Evolutionary conservation across 1,140 invertebrate species (phyloP), one percentile per base, ranked within the genome.

Genomic region (Meloidogyne chitwoodi): DNA sequence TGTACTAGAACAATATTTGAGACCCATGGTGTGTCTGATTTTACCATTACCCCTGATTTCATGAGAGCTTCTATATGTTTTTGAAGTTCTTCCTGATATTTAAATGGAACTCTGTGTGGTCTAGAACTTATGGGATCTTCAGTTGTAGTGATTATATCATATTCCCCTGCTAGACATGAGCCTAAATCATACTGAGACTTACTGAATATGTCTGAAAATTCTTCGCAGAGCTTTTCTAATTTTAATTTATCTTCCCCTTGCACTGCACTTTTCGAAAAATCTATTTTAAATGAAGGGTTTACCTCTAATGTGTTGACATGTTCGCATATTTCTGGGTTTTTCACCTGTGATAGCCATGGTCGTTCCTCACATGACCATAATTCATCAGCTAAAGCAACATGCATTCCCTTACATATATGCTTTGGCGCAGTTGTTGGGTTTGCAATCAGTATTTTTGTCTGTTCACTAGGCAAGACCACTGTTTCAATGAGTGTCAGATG

Each of bases 21-120:
- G 0, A 73, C 56, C 70, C 70, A 73, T 27, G 70, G 70, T 12
- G 70, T 62, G 31, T 74, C 73, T 26, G 73, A 74, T 22, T 65
- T 14, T 0, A 41, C 19, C 73, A 74, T 74, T 2, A 73, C 48
- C 12, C 70, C 70, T 2, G 70, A 22, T 14, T 69, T 69, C 6
- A 73, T 11, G 14, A 56, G 24, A 26, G 26, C 22, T 3, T 68
- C 66, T n/a, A 68, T 68, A 10, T 68, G 66, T 10, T 68, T 68
- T 27, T 68, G n/a, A 2, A 68, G 66, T 10, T 68, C 66, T 26
- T 68, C 66, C 8, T 22, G 66, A n/a, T 68, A 68, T 10, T 68
- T 68, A 12, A 68, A 68, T 0, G 66, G 66, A 1, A 24, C 26
- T 27, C 66, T 4, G 66, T 68, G 66, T 1, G 66, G 66, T 27